Evolutionary conservation across 2,113 vertebrate genomes (phyloP).

Genomic region (Ahaetulla prasina): DNA sequence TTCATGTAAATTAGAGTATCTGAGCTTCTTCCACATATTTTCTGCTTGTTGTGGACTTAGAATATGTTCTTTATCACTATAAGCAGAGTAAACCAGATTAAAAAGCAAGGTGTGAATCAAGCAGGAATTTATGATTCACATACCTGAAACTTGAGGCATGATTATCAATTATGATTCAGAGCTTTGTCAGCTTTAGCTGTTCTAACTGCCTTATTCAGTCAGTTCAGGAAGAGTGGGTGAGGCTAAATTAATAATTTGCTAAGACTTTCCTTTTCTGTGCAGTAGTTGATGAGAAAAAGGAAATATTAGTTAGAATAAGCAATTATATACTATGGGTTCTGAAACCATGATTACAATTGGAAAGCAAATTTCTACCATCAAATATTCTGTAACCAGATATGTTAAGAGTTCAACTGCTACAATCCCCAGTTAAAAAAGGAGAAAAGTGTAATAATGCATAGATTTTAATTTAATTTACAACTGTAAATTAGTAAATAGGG

Average conservation of each 20-base stretch:
- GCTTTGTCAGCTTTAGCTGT: constrained; percentile 25
- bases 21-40: not conserved
- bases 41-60: not conserved
- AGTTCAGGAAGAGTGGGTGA: constrained; percentile 23
- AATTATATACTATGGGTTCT: not conserved
- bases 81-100: not conserved
- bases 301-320: not conserved
- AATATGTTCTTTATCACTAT: not conserved
- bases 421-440: not conserved
- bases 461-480: not conserved
- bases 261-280: constrained; percentile 23
- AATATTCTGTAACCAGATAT: not conserved
- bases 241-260: not conserved
- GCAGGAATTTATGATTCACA: constrained; percentile 47
- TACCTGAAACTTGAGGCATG: constrained; percentile 61
- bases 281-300: not conserved
- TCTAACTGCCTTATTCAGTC: constrained; percentile 25
- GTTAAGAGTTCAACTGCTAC: not conserved
- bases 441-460: not conserved
- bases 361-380: not conserved
- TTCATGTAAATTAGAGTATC: not conserved
- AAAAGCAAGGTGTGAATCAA: constrained; percentile 7
- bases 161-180: constrained; percentile 58
- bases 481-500: not conserved
- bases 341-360: not conserved